Base-by-base conservation (phyloP, 2,797 vertebrate species). In the Neoniphon sammara region DNA sequence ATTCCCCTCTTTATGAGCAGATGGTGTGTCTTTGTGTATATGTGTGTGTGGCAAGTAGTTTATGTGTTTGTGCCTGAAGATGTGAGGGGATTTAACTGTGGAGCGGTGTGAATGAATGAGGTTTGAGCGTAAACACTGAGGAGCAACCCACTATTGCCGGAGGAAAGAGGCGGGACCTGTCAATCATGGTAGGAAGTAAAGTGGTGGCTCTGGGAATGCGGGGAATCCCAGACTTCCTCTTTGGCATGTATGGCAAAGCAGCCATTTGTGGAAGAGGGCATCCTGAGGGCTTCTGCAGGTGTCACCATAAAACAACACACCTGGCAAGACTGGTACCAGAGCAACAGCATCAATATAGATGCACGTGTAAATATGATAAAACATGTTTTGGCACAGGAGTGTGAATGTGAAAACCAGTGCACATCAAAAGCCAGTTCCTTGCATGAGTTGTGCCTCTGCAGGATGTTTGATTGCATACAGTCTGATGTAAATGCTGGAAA, bases 181-280 rank as follows among this genome's bases (percentile, higher is more conserved):
- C 81, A 87, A 72, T 88, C 73, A 65, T 64, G 64, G 50, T 75
- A 18, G 76, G 85, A 70, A 88, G 84, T 80, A 47, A 73, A 82
- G 70, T 60, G 78, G 80, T 14, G 52, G 42, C 8, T 79, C 66
- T 62, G 65, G 86, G 88, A 93, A 93, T 92, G 83, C 56, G 87
- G 91, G 92, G 73, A 92, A 93, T 91, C 90, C 91, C 89, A 73
- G 66, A 75, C 66, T 80, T 85, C 85, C 76, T 83, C 83, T 71
- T 79, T 57, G 70, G 60, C 66, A 61, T 68, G 58, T 31, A 30
- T 27, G 53, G 71, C 39, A 62, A 39, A 62, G 20, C 59, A 62
- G 60, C 12, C 6, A 30, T 15, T 6, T 11, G 8, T 15, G 42
- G 20, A 47, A 23, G 49, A 52, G 55, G 57, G 23, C 47, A 27